Evolutionary conservation across 2,113 vertebrate genomes (phyloP), one percentile per base, ranked within the genome.

Genomic region (Bufo bufo): DNA sequence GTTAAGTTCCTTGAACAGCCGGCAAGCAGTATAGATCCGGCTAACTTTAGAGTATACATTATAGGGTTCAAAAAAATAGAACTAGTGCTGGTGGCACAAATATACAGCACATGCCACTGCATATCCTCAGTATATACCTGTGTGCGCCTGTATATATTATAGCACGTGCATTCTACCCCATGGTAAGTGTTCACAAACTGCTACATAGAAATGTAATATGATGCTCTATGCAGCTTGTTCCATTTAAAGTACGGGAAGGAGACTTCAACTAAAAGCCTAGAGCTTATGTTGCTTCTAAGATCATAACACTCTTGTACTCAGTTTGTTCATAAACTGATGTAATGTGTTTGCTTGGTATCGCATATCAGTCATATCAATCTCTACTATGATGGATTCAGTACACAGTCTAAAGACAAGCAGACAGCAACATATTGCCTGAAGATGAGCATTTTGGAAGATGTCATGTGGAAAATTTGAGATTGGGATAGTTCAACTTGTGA

Each of bases 361-460:
- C 20, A 69, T 84, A 71, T 84, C 82, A 71, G 49, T 84, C 82
- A 56, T 84, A 71, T 72, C 52, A 84, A 58, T 84, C 50, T 74
- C 33, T 58, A 50, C 50, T 84, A 45, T 72, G 49, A 84, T 72
- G 50, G 52, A 52, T 84, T 74, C 66, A 11, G n/a, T 58, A 84
- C 65, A 74, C 4, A 84, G 59, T 65, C 66, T 12, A 19, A 8
- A 72, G 66, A 54, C 49, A 84, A 19, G 52, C n/a, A 45, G 66
- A 71, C 61, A 43, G 52, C n/a, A 43, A 58, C 82, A 74, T 10
- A 23, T 66, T 69, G 81, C 81, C 61, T n/a, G 20, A 66, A 83
- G 45, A 84, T n/a, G 61, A 58, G 6, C 23, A 71, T 84, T 84
- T 74, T 74, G 49, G 50, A 84, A 84, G 20, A 84, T 72, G 66